Evolutionary conservation across 2,797 vertebrate genomes (phyloP).

Genomic region (Bradypus variegatus): DNA sequence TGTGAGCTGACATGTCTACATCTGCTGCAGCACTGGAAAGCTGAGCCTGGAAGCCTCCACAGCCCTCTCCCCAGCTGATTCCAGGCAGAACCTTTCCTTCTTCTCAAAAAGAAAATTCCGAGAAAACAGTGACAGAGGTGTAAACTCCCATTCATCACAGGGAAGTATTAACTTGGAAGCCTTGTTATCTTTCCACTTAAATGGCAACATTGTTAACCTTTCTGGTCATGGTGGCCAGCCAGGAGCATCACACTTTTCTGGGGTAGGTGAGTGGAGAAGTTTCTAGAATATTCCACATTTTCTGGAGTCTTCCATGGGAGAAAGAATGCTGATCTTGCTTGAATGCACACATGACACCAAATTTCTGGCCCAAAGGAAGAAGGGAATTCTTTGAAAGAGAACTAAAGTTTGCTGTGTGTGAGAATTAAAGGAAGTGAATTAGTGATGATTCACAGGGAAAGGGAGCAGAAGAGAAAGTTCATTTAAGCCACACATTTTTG

Average conservation of each 20-base stretch:
- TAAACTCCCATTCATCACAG: background rate
- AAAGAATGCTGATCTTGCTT: background rate
- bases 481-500: conserved; percentile 16
- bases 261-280: background rate
- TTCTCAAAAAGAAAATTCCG: conserved; percentile 26
- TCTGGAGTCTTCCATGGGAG: background rate
- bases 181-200: background rate
- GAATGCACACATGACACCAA: background rate
- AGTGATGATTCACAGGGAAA: background rate
- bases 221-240: background rate
- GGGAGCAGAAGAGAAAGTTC: background rate
- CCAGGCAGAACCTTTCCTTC: conserved; percentile 17
- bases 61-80: background rate
- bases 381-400: conserved; percentile 18
- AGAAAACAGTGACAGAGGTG: background rate
- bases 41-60: background rate
- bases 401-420: background rate
- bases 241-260: background rate
- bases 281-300: conserved; percentile 22
- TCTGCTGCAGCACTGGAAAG: background rate
- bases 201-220: background rate
- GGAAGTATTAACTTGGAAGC: background rate
- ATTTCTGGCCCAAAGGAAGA: conserved; percentile 9
- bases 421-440: background rate
- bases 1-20: conserved; percentile 13